Conservation (phyloP, 2,797 vertebrate genomes). For the Melanotaenia trifasciata region DNA sequence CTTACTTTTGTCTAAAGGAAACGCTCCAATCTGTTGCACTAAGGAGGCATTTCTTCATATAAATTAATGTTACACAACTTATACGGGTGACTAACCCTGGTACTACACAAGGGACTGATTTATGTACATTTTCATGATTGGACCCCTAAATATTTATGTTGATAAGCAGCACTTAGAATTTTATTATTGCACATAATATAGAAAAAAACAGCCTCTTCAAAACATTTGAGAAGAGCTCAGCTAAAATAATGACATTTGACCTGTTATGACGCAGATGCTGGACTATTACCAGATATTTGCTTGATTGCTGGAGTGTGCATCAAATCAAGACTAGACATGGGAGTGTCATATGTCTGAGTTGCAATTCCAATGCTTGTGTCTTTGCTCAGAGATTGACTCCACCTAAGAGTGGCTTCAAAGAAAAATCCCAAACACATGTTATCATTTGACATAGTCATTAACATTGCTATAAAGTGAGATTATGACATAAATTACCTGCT, state of each 20-base stretch:
- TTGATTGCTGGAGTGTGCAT: constrained; percentile 16
- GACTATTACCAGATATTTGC: constrained; percentile 56
- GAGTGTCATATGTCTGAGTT: constrained; percentile 54
- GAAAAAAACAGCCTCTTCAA: neutral
- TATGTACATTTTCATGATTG: neutral
- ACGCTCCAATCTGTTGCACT: neutral
- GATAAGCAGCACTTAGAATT: neutral
- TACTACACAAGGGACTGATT: neutral
- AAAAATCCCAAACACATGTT: neutral
- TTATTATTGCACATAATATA: neutral
- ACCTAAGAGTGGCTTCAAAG: constrained; percentile 56
- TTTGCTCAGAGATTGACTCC: constrained; percentile 69
- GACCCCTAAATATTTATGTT: neutral
- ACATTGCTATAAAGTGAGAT: neutral
- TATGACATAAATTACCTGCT: constrained; percentile 58
- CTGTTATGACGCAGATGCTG: neutral
- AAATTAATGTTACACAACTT: neutral
- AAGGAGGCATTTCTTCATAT: neutral
- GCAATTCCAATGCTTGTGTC: constrained; percentile 77
- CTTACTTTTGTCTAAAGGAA: neutral
- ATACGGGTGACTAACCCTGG: neutral
- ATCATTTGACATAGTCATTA: neutral
- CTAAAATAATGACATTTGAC: neutral
- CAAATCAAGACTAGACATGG: constrained; percentile 60
- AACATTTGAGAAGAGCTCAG: neutral